phyloP scores from a whole-genome alignment of 2,888 invertebrate species.

The Branchinecta sandiegonensis region DNA sequence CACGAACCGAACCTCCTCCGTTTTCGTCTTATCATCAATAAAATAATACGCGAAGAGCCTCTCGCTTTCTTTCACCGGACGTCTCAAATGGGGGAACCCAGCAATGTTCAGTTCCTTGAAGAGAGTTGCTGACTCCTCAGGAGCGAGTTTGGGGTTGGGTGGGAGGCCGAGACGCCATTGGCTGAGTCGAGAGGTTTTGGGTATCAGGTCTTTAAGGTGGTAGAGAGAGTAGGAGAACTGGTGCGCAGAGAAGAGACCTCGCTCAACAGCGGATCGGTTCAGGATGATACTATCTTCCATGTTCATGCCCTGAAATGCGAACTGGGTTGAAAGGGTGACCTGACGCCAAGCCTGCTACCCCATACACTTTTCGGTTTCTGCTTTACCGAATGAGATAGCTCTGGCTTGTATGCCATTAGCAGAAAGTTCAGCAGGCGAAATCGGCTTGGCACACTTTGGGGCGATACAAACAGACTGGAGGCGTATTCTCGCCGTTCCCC shows the following conservation, averaged over 20 bases:
- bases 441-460: too few species aligned
- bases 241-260: slow-evolving; percentile 82
- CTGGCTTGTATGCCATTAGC: too few species aligned
- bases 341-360: too few species aligned
- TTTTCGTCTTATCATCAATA: slow-evolving; percentile 1
- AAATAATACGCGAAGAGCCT: slow-evolving; percentile 2
- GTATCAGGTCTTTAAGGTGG: not conserved
- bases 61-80: not conserved
- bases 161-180: not conserved
- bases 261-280: slow-evolving; percentile 80
- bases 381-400: too few species aligned
- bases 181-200: not conserved
- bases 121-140: not conserved
- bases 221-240: slow-evolving; percentile 24
- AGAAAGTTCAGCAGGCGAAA: too few species aligned
- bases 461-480: too few species aligned
- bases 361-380: too few species aligned
- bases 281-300: slow-evolving; percentile 99
- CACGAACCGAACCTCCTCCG: not conserved
- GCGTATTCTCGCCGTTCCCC: too few species aligned
- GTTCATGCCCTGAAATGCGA: slow-evolving; percentile 66
- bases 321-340: not conserved
- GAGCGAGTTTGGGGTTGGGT: not conserved
- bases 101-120: not conserved
- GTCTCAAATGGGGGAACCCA: not conserved